Evolutionary conservation across 2,113 vertebrate species (phyloP), one percentile per base, ranked within the genome.

Genomic region (Heterochromis multidens): DNA sequence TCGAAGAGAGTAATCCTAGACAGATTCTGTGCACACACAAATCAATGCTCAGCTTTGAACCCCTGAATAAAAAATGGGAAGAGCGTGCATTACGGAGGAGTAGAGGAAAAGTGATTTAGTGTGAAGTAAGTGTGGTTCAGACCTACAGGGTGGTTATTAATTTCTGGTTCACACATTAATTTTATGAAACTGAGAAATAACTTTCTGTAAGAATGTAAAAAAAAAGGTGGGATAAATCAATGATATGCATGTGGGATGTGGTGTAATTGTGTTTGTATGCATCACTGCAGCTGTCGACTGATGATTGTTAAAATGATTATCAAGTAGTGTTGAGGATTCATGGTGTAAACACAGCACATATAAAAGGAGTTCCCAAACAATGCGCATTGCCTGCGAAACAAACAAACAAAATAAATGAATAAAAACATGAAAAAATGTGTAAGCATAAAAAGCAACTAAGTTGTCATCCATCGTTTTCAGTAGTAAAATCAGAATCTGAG

Each of bases 1-100:
- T 52, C 17, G 21, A 52, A 74, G 43, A 49, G 25, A 21, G 16
- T 52, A 29, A 52, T 74, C 27, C 25, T 52, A 16, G 67, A 21
- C 43, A 0, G 6, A 74, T 74, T 52, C 11, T 52, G 27, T 0
- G 17, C 43, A 2, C 25, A 49, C 10, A 52, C 17, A 52, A 74
- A 74, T 14, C 84, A 1, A 87, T 83, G 70, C 37, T n/a, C 7
- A 1, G 87, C 81, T 52, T 74, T 77, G 43, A 91, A 78, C 35
- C 49, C 40, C 19, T 17, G 13, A 6, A n/a, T 65, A 52, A 56
- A 74, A 17, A 70, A 82, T 79, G 4, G 49, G 49, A 52, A 17
- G 14, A 49, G 14, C 16, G 14, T 52, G 17, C 17, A 52, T 52
- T 7, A 40, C 19, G 9, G 25, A 72, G 25, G 43, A 52, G 16